These are phyloP conservation scores for Ceyx margarethae DNA, from an alignment of 2,113 vertebrate genomes.

Conservation along the genomic window DNA sequence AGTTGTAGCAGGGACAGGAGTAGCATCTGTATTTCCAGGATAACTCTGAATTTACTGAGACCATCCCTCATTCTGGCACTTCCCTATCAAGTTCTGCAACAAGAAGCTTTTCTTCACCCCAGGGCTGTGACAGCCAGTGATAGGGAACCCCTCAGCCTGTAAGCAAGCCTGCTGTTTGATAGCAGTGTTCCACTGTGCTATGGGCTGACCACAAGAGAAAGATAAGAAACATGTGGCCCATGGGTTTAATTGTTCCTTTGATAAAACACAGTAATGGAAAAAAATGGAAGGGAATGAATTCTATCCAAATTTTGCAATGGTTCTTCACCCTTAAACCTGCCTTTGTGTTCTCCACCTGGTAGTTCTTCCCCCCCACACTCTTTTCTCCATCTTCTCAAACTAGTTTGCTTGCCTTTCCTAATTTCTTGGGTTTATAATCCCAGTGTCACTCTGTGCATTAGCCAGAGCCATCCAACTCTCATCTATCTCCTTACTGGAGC, in stretches of 20 bases:
- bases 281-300: background rate
- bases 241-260: background rate
- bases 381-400: background rate
- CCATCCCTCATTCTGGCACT: background rate
- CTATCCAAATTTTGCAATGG: background rate
- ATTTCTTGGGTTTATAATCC: background rate
- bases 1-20: background rate
- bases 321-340: background rate
- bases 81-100: constrained; percentile 12
- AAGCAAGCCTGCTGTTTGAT: background rate
- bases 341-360: background rate
- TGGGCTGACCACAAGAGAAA: background rate
- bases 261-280: background rate
- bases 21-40: background rate
- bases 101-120: background rate
- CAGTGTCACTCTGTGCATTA: background rate
- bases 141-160: background rate
- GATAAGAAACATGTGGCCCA: background rate
- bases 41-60: background rate
- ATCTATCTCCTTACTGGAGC: background rate
- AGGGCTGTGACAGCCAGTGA: background rate
- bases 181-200: background rate
- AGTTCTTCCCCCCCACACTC: background rate
- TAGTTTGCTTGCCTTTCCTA: background rate
- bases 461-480: background rate